A percentile compares a stretch with the other conserved stretches of the same genome.
phyloP scores from a whole-genome alignment of 2,888 invertebrate genomes.

The Volucella inanis region DNA sequence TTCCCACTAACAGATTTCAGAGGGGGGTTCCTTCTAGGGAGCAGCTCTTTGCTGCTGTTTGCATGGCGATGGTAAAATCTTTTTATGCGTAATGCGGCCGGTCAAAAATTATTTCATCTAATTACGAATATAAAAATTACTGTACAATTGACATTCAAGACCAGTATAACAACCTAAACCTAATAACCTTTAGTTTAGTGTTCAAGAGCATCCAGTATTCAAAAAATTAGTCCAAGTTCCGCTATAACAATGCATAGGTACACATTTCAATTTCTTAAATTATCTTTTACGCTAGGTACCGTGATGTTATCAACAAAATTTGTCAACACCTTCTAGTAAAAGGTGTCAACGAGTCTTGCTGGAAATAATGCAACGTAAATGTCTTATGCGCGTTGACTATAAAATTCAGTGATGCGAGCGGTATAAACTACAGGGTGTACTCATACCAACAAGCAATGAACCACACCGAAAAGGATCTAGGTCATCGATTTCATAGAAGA shows the following conservation, averaged over 20 bases:
- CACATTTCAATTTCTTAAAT: slow-evolving; percentile 24
- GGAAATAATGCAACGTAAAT: slow-evolving; percentile 55
- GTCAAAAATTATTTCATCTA: no score
- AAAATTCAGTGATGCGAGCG: slow-evolving; percentile 31
- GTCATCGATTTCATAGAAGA: slow-evolving; percentile 67
- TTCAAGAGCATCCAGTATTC: no score
- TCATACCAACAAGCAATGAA: neutral
- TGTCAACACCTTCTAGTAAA: slow-evolving; percentile 26
- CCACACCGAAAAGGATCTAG: slow-evolving; percentile 35
- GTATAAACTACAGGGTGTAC: no score
- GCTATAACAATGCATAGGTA: neutral
- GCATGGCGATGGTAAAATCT: no score
- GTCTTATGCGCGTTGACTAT: slow-evolving; percentile 29
- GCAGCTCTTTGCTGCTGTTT: no score
- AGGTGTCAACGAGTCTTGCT: slow-evolving; percentile 66
- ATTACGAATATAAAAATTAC: no score
- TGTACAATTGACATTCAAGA: no score
- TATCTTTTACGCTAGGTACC: slow-evolving; percentile 13
- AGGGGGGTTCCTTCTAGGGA: no score
- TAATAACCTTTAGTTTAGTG: no score
- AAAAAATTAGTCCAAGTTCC: neutral
- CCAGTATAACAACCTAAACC: no score
- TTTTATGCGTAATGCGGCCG: no score
- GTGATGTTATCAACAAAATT: slow-evolving; percentile 16
- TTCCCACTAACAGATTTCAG: no score